phyloP scores from a whole-genome alignment of 2,113 vertebrate species.

The Amazona guildingii region DNA sequence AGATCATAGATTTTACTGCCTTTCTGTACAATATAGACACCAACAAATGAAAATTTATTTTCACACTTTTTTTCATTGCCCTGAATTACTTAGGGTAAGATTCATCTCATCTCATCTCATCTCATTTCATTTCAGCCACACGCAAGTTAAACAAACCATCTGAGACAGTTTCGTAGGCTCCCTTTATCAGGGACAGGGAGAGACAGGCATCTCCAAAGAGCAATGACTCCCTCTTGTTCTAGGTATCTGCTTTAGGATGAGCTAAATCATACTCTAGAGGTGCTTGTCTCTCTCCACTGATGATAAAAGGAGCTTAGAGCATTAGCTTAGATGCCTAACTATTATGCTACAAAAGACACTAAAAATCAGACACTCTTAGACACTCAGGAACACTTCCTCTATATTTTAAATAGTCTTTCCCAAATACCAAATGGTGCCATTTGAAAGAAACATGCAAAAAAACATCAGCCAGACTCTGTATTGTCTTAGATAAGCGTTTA shows the following conservation, averaged over 20 bases:
- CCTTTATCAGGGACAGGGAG: background rate
- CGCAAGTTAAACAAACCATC: background rate
- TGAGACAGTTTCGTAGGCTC: background rate
- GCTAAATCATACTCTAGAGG: background rate
- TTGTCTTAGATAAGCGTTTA: background rate
- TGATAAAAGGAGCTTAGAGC: background rate
- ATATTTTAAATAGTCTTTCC: background rate
- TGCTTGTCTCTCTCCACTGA: background rate
- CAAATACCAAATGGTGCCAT: background rate
- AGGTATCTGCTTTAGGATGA: slow-evolving; percentile 15
- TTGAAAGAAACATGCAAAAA: background rate
- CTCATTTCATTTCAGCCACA: background rate
- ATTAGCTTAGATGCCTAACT: background rate
- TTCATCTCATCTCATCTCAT: background rate
- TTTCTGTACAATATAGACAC: background rate
- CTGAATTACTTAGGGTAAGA: background rate
- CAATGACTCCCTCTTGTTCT: background rate
- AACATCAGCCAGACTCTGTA: background rate
- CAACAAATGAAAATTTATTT: background rate
- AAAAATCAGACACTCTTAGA: background rate
- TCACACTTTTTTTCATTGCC: background rate
- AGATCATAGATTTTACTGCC: background rate
- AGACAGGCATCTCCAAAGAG: background rate
- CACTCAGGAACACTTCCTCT: background rate
- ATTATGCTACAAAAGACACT: background rate